Evolutionary conservation across 2,888 invertebrate genomes (phyloP), one percentile per base, ranked within the genome.

Genomic region (Andricus curvator): DNA sequence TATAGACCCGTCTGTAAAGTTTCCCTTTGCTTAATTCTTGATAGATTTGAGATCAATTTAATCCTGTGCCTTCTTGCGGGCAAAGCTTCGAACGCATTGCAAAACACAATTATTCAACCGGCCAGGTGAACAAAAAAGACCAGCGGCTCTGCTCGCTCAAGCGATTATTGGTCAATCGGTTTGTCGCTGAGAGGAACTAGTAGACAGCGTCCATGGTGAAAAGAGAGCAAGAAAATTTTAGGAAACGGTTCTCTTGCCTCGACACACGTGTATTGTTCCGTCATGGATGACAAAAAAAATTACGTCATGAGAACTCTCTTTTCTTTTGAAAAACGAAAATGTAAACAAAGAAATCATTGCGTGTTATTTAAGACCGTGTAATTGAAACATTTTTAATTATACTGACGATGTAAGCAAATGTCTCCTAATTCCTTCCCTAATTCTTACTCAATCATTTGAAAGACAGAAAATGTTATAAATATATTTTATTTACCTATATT

Each of bases 51-150:
- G 41, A 68, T 29, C 25, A 41, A n/a, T 25, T 41, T 64, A 41
- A 65, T 22, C 51, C 74, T 64, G 79, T 76, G 76, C 44, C 64
- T 81, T 78, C 78, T 78, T 67, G 22, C n/a, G 77, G 68, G 67
- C 79, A 74, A 74, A 82, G 81, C 83, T 80, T 82, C 84, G 83
- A 87, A 84, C 82, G 85, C 82, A 86, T 90, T 90, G 86, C 90
- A 88, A 89, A 90, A 90, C 86, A 86, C 86, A 90, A 89, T 90
- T 90, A 90, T 90, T 87, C 89, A 90, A 90, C 87, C 88, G 82
- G 84, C 81, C 84, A 65, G 81, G 78, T 62, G 78, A 48, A 29
- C 67, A 85, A 88, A 88, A 90, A 89, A 84, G 67, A 70, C 80
- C 70, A 60, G 79, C 68, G 81, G 78, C 65, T 33, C 25, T 85